A percentile compares a stretch with the other conserved stretches of the same genome.
phyloP scores from a whole-genome alignment of 2,888 invertebrate species.

The Cataglyphis altisquamis region DNA sequence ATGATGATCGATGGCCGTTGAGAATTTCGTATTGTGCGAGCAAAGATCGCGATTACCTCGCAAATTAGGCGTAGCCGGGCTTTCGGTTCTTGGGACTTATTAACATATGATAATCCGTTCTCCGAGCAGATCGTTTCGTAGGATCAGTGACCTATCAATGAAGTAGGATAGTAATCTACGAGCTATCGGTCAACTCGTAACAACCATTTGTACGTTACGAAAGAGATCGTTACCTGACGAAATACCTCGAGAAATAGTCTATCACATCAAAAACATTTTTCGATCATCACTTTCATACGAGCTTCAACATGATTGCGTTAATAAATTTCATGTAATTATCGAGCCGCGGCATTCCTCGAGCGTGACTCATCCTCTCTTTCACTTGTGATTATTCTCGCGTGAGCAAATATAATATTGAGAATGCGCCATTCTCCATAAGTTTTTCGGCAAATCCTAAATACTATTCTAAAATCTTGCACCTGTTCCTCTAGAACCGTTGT shows the following conservation, averaged over 20 bases:
- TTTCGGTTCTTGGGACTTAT: conserved; percentile 55
- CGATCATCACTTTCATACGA: conserved; percentile 21
- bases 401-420: conserved; percentile 42
- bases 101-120: conserved; percentile 71
- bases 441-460: conserved; percentile 54
- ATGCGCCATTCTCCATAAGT: conserved; percentile 43
- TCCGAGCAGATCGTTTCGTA: conserved; percentile 10
- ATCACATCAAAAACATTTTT: conserved; percentile 8
- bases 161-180: conserved; percentile 29
- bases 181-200: conserved; percentile 20
- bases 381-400: neutral
- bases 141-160: conserved; percentile 33
- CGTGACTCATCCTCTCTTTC: conserved; percentile 27
- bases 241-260: conserved; percentile 16
- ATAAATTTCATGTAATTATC: conserved; percentile 24
- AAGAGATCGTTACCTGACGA: conserved; percentile 23
- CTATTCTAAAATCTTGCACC: conserved; percentile 65
- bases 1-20: conserved; percentile 76
- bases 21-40: conserved; percentile 67
- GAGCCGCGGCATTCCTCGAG: conserved; percentile 1
- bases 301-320: conserved; percentile 7
- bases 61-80: conserved; percentile 57
- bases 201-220: conserved; percentile 34
- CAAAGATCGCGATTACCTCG: conserved; percentile 61
- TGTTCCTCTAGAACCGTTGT: conserved; percentile 53